Base-by-base conservation (phyloP, 1,140 invertebrate species). In the Ceratina japonica region DNA sequence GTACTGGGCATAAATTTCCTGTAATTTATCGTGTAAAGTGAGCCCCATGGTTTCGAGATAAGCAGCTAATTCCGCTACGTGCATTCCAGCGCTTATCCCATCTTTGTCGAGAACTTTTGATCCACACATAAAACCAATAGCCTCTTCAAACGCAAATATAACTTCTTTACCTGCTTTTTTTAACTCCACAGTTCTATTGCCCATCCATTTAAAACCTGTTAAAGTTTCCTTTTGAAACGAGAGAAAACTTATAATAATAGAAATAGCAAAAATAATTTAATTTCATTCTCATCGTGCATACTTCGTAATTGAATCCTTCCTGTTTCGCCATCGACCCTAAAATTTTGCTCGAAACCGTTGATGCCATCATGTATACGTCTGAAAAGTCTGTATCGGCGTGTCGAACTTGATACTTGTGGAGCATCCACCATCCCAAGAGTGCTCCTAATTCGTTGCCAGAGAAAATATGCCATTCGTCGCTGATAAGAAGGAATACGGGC, bases 161-260 rank as follows among this genome's bases (percentile, higher is more conserved):
- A 99, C 96, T 0, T 92, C 92, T 87, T 97, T 96, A 4, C 94
- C 94, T 63, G 95, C 87, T 71, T 94, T 91, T 56, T 95, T 91
- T 31, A 98, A 90, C n/a, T 98, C 94, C 51, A 95, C 90, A 0
- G 96, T 94, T 91, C 94, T 95, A 90, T 99, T 99, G 89, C 97
- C 98, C 97, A 99, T 99, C 98, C 98, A 99, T 89, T 99, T 99
- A 90, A 99, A 99, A 0, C 99, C 97, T n/a, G 99, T 99, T 63
- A 99, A 93, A 0, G 99, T 99, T 93, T 99, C 98, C 91, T 96
- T 86, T 22, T 44, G 71, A 81, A 79, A 75, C 24, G 73, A 80
- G 79, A 77, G 63, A 66, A 56, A n/a, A 56, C 8, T 76, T 84
- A 76, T 63, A 66, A 20, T 49, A 70, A 27, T 37, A 58, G 3